Percentiles rank a stretch among this genome's conserved stretches.
phyloP scores from a whole-genome alignment of 2,797 vertebrate species.

The Graptemys geographica region DNA sequence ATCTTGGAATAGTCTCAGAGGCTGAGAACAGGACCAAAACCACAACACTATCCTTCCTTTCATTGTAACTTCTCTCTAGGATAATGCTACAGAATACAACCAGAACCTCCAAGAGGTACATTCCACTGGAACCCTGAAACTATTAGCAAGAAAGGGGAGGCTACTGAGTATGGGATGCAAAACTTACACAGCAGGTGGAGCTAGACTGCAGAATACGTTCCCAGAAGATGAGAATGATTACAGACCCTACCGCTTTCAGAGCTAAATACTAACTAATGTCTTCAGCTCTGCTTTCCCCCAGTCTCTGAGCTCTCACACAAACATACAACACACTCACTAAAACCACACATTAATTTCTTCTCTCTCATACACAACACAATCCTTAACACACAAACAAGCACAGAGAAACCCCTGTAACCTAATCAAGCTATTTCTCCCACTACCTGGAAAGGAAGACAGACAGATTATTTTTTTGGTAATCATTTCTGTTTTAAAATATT shows the following conservation, averaged over 20 bases:
- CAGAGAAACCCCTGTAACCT: not conserved
- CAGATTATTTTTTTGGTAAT: not conserved
- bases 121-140: slow-evolving; percentile 21
- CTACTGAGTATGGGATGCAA: slow-evolving; percentile 22
- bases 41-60: not conserved
- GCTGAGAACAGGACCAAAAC: not conserved
- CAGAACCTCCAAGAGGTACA: slow-evolving; percentile 48
- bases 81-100: not conserved
- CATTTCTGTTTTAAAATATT: not conserved
- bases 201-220: not conserved
- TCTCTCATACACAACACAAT: not conserved
- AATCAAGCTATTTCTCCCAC: not conserved
- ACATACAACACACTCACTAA: not conserved
- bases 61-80: not conserved
- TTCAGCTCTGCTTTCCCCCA: not conserved
- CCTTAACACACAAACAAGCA: not conserved
- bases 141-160: slow-evolving; percentile 1
- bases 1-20: not conserved
- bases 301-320: not conserved
- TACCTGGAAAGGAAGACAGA: not conserved
- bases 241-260: not conserved
- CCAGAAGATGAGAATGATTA: slow-evolving; percentile 48
- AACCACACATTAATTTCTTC: not conserved
- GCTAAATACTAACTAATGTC: not conserved
- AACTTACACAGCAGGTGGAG: not conserved